Base-by-base conservation (phyloP, 1,140 invertebrate genomes). In the Babylonia areolata region DNA sequence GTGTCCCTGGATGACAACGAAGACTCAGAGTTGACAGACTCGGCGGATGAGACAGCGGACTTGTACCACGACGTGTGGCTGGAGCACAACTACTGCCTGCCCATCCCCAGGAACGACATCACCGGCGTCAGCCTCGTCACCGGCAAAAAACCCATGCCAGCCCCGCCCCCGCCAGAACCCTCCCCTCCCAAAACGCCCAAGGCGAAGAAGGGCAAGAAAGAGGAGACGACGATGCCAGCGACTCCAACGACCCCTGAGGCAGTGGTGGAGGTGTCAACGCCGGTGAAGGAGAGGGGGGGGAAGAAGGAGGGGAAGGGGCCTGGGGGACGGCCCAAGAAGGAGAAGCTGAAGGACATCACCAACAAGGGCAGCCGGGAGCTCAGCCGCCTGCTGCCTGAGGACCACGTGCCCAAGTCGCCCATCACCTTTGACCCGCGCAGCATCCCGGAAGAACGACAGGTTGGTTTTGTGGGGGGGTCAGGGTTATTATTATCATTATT, bases 11-110 rank as follows among this genome's bases (percentile, higher is more conserved):
- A 88, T 20, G 82, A 77, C 3, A 51, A 12, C 9, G 73, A 86
- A 80, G 88, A 90, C 37, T 90, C 91, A 0, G 90, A 90, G 33
- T 88, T 87, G 39, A 92, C 92, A 17, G 88, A 90, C 73, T 92
- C 92, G 1, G 90, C 91, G 15, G 92, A 93, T 42, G 92, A 93
- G 58, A 90, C 89, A n/a, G 88, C 88, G 23, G 84, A 87, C 6
- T 86, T 89, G 23, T 83, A 87, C 17, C 77, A 87, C 20, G 89
- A 92, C 78, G 89, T 94, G 28, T 91, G 90, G 88, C 92, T 93
- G 28, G 93, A 94, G 84, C 93, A 94, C 69, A 93, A 92, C 85
- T 94, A 94, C 88, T 93, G 93, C 90, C 90, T 64, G 87, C 91
- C 54, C 85, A 83, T 87, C n/a, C 85, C 73, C 77, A 89, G 85